Evolutionary conservation across 53 echinoderm and acorn worm genomes (phyloP).

Genomic region (Antedon mediterranea): DNA sequence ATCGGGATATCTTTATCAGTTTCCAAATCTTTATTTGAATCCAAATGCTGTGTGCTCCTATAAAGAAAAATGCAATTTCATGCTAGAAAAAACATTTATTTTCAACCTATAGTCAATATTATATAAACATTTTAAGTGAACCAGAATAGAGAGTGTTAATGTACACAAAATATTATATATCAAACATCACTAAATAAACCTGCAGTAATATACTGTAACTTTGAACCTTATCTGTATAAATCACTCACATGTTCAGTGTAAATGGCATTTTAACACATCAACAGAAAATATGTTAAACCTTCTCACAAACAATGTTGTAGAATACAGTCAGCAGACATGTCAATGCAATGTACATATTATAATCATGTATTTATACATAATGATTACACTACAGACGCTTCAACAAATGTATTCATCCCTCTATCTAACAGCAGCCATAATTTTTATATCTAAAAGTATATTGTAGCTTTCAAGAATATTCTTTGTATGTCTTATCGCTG

Average conservation of each 20-base stretch:
- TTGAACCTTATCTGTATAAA: neutral
- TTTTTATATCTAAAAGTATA: too few species aligned
- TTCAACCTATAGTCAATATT: too few species aligned
- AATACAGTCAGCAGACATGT: neutral
- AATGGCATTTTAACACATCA: neutral
- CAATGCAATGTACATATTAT: neutral
- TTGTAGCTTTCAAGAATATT: neutral
- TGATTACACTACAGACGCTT: neutral
- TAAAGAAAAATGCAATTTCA: neutral
- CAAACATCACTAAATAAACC: neutral
- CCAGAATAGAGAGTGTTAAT: too few species aligned
- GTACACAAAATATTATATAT: too few species aligned
- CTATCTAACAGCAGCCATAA: neutral
- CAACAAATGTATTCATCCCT: neutral
- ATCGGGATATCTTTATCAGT: neutral
- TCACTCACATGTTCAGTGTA: neutral
- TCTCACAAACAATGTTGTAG: neutral
- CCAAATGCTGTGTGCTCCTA: too few species aligned
- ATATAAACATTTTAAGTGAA: too few species aligned
- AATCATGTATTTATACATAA: neutral
- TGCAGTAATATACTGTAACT: neutral
- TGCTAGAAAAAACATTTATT: neutral
- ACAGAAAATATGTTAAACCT: neutral
- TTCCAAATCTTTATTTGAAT: neutral
- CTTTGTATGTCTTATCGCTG: neutral